Evolutionary conservation across 1,140 invertebrate species (phyloP).

Genomic region (Drosophila setifemur): DNA sequence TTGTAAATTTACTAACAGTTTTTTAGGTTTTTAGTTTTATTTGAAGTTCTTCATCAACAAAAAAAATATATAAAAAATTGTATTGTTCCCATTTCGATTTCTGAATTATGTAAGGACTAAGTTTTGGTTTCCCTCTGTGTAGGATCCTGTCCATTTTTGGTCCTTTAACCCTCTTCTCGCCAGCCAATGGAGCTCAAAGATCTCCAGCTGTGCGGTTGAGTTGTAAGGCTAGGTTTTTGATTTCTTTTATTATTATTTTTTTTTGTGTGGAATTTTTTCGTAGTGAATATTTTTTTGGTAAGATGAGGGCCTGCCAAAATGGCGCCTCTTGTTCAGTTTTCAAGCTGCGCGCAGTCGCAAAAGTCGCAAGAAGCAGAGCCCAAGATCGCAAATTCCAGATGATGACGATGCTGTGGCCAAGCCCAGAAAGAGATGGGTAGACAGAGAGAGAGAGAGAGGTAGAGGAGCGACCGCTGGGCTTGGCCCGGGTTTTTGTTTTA

Average conservation of each 20-base stretch:
- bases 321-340: slow-evolving; percentile 2
- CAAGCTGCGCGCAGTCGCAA: slow-evolving; percentile 55
- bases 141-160: neutral
- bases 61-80: too few species aligned
- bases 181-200: slow-evolving; percentile 1
- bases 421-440: slow-evolving; percentile 38
- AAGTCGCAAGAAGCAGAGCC: neutral
- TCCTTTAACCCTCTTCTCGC: neutral
- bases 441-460: neutral
- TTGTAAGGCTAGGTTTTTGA: neutral
- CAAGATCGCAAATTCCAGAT: slow-evolving; percentile 17
- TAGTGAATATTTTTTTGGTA: slow-evolving; percentile 3
- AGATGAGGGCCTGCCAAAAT: slow-evolving; percentile 21
- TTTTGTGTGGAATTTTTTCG: neutral
- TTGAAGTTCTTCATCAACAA: too few species aligned
- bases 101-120: too few species aligned
- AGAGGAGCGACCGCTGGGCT: slow-evolving; percentile 33
- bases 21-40: too few species aligned
- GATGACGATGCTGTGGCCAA: slow-evolving; percentile 62
- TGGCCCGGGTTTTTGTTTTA: slow-evolving; percentile 16
- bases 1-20: too few species aligned
- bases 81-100: too few species aligned
- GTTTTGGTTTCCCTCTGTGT: neutral
- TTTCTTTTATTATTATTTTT: neutral
- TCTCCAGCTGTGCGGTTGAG: slow-evolving; percentile 16